phyloP scores from a whole-genome alignment of 2,797 vertebrate genomes.

The Lindbergichthys nudifrons region DNA sequence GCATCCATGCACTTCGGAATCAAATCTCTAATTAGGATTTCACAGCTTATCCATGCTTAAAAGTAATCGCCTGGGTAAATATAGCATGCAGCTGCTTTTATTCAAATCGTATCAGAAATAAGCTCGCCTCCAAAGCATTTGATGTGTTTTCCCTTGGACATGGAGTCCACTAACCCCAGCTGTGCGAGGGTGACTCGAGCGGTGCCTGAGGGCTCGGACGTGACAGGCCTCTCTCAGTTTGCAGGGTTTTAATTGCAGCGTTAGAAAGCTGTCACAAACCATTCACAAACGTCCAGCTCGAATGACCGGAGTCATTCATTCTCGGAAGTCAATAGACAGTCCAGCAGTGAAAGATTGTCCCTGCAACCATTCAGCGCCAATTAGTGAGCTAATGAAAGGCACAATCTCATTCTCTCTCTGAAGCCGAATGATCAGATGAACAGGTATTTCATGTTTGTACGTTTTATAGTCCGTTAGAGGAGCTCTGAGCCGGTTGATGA shows the following conservation, averaged over 20 bases:
- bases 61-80: slow-evolving; percentile 29
- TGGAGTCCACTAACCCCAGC: slow-evolving; percentile 10
- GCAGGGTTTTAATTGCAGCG: slow-evolving; percentile 67
- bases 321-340: slow-evolving; percentile 58
- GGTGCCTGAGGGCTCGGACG: slow-evolving; percentile 28
- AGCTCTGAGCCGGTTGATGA: slow-evolving; percentile 30
- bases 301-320: slow-evolving; percentile 77
- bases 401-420: slow-evolving; percentile 62
- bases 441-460: slow-evolving; percentile 34
- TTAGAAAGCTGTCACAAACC: slow-evolving; percentile 73
- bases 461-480: slow-evolving; percentile 36
- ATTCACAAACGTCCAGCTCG: slow-evolving; percentile 57
- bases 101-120: slow-evolving; percentile 24
- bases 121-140: slow-evolving; percentile 19
- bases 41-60: slow-evolving; percentile 36
- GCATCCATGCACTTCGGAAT: slow-evolving; percentile 32
- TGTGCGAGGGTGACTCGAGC: slow-evolving; percentile 17
- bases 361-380: slow-evolving; percentile 61
- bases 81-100: slow-evolving; percentile 8
- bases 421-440: slow-evolving; percentile 62
- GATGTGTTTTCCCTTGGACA: slow-evolving; percentile 3
- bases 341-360: slow-evolving; percentile 45
- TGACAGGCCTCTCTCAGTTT: slow-evolving; percentile 46
- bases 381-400: slow-evolving; percentile 73
- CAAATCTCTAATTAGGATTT: slow-evolving; percentile 48